Conservation (phyloP, 1,140 invertebrate genomes). For the Eufriesea mexicana region DNA sequence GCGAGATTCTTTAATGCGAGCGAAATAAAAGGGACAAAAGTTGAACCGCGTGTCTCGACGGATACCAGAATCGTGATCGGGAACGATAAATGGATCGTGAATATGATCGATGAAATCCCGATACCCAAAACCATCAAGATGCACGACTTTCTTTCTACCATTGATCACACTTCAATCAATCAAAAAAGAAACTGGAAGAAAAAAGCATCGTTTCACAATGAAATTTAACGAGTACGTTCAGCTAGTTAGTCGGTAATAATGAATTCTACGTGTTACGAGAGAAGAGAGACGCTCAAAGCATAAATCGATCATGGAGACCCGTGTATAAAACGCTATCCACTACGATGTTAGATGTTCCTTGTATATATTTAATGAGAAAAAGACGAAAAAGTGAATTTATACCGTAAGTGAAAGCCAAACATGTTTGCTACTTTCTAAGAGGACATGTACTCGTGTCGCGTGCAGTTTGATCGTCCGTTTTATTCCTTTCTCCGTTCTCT, state of each 20-base stretch:
- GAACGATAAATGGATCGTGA: neutral
- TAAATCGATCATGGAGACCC: conserved; percentile 68
- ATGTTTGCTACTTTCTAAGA: conserved; percentile 70
- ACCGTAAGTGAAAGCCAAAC: conserved; percentile 69
- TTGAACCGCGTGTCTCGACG: neutral
- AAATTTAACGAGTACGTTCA: conserved; percentile 52
- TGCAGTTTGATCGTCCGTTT: conserved; percentile 63
- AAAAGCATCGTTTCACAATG: conserved; percentile 14
- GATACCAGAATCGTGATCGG: neutral
- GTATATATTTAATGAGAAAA: conserved; percentile 69
- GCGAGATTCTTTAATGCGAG: neutral
- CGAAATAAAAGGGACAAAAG: neutral
- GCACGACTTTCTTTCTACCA: conserved; percentile 14
- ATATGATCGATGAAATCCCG: neutral
- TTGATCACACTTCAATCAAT: conserved; percentile 63
- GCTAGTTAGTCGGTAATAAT: conserved; percentile 62
- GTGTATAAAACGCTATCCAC: conserved; percentile 75
- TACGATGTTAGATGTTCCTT: conserved; percentile 80
- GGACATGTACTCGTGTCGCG: conserved; percentile 54
- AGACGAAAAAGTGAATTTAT: conserved; percentile 68
- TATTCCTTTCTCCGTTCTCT: neutral
- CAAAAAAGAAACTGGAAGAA: conserved; percentile 60
- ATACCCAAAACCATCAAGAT: neutral
- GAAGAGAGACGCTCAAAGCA: conserved; percentile 65
- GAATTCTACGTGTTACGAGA: conserved; percentile 65